Evolutionary conservation across 2,113 vertebrate species (phyloP).

Genomic region (Larimichthys crocea): DNA sequence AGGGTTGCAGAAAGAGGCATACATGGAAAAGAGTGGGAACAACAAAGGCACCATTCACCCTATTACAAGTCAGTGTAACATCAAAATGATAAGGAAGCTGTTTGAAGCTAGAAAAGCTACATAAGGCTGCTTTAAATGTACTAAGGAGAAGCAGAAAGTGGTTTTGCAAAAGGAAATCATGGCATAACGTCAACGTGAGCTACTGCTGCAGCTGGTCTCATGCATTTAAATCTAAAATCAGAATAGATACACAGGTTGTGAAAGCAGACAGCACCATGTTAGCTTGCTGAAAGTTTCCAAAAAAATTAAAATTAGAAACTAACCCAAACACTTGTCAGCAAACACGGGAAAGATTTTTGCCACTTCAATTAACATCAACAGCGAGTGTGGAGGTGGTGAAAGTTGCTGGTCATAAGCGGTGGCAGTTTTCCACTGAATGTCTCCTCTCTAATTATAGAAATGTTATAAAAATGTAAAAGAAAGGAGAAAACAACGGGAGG

Average conservation of each 20-base stretch:
- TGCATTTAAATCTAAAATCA: background rate
- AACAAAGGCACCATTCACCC: background rate
- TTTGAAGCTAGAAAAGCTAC: no score
- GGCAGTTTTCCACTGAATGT: constrained; percentile 19
- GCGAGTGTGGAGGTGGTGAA: constrained; percentile 9
- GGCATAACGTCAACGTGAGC: background rate
- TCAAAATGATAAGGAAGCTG: no score
- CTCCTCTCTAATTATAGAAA: constrained; percentile 26
- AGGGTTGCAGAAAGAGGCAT: no score
- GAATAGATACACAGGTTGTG: background rate
- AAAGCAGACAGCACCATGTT: background rate
- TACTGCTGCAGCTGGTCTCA: background rate
- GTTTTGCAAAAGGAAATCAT: background rate
- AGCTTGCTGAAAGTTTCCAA: background rate
- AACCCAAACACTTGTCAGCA: constrained; percentile 20
- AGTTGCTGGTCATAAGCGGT: constrained; percentile 5
- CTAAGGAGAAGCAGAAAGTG: background rate
- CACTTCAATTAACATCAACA: constrained; percentile 16
- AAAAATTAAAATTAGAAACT: constrained; percentile 3
- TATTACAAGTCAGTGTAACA: no score
- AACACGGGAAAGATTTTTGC: background rate
- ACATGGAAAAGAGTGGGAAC: no score
- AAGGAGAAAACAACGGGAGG: constrained; percentile 4
- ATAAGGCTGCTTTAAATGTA: background rate
- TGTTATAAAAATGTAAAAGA: constrained; percentile 14